phyloP scores from a whole-genome alignment of 2,888 invertebrate genomes.

The Stenoptilia bipunctidactyla region DNA sequence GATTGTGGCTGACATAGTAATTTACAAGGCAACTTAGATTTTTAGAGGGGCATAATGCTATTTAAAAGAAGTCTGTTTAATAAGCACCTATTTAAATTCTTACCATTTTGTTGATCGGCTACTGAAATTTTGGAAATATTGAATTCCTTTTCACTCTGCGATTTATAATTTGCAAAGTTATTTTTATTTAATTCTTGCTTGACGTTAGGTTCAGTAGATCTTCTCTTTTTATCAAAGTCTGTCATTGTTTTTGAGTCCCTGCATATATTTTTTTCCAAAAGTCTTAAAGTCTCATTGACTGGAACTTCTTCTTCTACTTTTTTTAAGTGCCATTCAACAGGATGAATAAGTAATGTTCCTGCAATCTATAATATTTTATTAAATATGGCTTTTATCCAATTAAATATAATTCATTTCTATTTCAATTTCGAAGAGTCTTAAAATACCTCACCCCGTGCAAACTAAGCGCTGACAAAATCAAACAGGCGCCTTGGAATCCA shows the following conservation, averaged over 20 bases:
- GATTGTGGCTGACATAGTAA: no score
- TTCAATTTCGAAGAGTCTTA: neutral
- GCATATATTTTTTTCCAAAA: conserved; percentile 36
- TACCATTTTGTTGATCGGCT: conserved; percentile 29
- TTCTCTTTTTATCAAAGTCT: conserved; percentile 20
- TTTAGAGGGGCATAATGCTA: no score
- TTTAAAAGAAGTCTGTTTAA: no score
- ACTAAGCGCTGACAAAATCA: conserved; percentile 74
- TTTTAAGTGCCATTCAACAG: conserved; percentile 70
- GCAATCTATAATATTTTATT: conserved; percentile 44
- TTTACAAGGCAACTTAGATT: no score
- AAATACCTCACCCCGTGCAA: conserved; percentile 70
- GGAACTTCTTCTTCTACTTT: conserved; percentile 42
- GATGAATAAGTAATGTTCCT: conserved; percentile 71
- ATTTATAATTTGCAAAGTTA: conserved; percentile 22
- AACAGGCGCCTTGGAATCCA: conserved; percentile 74
- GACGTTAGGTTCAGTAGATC: conserved; percentile 17
- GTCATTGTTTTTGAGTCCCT: conserved; percentile 25
- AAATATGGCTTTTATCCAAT: neutral
- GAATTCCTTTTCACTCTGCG: conserved; percentile 32
- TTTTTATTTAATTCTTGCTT: conserved; percentile 20
- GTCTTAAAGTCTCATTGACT: conserved; percentile 42
- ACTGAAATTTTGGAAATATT: conserved; percentile 19
- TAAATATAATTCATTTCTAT: neutral
- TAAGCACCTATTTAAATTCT: no score